These are phyloP conservation scores for Cryptosula pallasiana DNA, from an alignment of 2,888 invertebrate genomes.

Conservation along the genomic window DNA sequence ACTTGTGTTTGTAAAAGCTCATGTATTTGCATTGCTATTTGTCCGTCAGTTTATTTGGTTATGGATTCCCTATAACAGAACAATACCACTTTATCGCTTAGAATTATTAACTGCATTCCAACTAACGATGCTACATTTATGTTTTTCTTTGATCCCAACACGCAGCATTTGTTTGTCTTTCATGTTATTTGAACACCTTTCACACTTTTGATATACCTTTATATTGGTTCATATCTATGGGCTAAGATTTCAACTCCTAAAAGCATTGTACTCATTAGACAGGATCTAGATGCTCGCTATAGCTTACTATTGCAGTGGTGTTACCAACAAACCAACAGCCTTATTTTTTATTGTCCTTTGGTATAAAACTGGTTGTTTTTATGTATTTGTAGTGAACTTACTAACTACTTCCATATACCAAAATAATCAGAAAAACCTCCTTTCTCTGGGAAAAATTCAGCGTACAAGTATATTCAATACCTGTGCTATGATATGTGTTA, in stretches of 20 bases:
- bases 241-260: too few relatives aligned
- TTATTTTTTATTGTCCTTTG: too few relatives aligned
- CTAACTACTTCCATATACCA: too few relatives aligned
- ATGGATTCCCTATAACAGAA: neutral
- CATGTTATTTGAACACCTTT: neutral
- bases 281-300: too few relatives aligned
- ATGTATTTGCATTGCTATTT: neutral
- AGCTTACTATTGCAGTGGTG: too few relatives aligned
- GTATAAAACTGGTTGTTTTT: neutral
- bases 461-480: too few relatives aligned
- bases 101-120: neutral
- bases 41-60: neutral
- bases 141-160: neutral
- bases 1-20: neutral
- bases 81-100: neutral
- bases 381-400: too few relatives aligned
- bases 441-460: too few relatives aligned
- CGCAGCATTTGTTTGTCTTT: neutral
- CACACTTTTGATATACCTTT: neutral
- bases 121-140: neutral
- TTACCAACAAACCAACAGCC: too few relatives aligned
- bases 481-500: too few relatives aligned
- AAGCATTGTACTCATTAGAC: too few relatives aligned
- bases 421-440: too few relatives aligned
- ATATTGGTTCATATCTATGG: neutral